Conservation (phyloP, 2,113 vertebrate species). For the Cygnus atratus region DNA sequence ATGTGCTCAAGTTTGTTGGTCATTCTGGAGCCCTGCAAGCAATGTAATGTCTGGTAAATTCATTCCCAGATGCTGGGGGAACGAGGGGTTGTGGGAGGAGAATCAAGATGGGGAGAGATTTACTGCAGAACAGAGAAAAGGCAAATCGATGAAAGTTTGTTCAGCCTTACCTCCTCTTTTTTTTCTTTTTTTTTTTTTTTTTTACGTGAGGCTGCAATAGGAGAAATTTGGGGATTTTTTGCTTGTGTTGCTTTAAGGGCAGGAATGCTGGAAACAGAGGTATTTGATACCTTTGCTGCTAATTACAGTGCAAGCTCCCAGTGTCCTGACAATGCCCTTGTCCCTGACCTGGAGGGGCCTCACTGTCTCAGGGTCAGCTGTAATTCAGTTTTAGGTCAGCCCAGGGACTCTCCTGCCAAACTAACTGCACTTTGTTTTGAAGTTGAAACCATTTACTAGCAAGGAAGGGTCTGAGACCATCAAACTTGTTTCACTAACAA, state of each 20-base stretch:
- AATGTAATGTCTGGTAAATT: not conserved
- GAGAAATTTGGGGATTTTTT: slow-evolving; percentile 11
- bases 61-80: slow-evolving; percentile 40
- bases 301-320: slow-evolving; percentile 66
- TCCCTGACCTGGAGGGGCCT: slow-evolving; percentile 70
- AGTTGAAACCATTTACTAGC: slow-evolving; percentile 63
- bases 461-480: slow-evolving; percentile 52
- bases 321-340: slow-evolving; percentile 70
- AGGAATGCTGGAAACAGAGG: slow-evolving; percentile 61
- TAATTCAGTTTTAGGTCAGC: slow-evolving; percentile 73
- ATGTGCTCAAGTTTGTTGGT: not conserved
- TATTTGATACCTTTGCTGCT: slow-evolving; percentile 68
- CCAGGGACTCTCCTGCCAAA: slow-evolving; percentile 58
- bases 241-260: slow-evolving; percentile 57
- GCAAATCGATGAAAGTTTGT: not conserved
- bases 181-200: not conserved
- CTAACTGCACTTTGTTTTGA: slow-evolving; percentile 64
- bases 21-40: slow-evolving; percentile 38
- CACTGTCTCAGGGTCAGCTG: slow-evolving; percentile 66
- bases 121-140: slow-evolving; percentile 20
- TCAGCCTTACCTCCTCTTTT: not conserved
- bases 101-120: slow-evolving; percentile 19
- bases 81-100: slow-evolving; percentile 34
- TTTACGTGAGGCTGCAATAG: not conserved
- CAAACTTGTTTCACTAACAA: slow-evolving; percentile 64